Evolutionary conservation across 2,113 vertebrate genomes (phyloP).

Genomic region (Tragulus kanchil): DNA sequence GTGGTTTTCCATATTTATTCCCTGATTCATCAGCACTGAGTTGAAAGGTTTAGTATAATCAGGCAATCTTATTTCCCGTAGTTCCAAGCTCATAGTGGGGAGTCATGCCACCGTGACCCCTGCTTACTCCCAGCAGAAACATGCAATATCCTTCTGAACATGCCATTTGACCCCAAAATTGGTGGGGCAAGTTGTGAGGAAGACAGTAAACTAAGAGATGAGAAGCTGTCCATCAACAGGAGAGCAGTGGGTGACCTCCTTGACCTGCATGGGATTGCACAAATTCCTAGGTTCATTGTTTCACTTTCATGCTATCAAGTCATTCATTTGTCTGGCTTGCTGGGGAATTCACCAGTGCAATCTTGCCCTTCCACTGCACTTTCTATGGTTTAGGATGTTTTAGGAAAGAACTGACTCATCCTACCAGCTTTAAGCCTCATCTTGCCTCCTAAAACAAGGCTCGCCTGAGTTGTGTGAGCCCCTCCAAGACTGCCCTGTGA

Average conservation of each 20-base stretch:
- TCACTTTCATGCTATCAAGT: background rate
- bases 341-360: constrained; percentile 19
- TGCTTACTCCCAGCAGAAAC: background rate
- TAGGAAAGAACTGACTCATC: background rate
- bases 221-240: background rate
- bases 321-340: background rate
- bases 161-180: background rate
- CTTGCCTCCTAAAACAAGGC: background rate
- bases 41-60: background rate
- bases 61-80: constrained; percentile 21
- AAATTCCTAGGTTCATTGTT: background rate
- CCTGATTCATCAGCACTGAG: constrained; percentile 41
- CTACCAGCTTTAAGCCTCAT: background rate
- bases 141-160: too few species aligned
- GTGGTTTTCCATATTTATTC: constrained; percentile 35
- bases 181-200: background rate
- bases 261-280: background rate
- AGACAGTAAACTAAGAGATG: background rate
- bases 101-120: background rate
- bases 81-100: background rate
- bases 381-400: background rate
- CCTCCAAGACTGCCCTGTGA: background rate
- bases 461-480: background rate
- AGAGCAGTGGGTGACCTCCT: constrained; percentile 14
- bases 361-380: background rate